Conservation (phyloP, 2,797 vertebrate genomes). For the Anas flavirostris region DNA sequence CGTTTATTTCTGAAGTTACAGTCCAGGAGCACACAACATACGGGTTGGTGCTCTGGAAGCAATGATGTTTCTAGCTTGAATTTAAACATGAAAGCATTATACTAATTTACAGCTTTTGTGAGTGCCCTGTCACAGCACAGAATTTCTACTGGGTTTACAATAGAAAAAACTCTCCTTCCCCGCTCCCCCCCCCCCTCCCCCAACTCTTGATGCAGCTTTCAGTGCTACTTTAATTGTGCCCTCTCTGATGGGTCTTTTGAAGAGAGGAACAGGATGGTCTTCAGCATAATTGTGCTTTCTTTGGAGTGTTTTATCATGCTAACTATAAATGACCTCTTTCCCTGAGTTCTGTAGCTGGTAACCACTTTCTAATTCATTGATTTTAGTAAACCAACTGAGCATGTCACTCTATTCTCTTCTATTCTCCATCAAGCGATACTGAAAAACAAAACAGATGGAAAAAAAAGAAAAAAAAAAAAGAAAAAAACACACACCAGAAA, state of each 20-base stretch:
- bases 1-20: neutral
- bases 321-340: neutral
- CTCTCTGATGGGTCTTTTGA: neutral
- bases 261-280: neutral
- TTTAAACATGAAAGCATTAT: neutral
- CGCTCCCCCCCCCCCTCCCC: neutral
- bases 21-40: neutral
- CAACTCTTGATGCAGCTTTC: neutral
- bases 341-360: neutral
- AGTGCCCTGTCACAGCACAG: neutral
- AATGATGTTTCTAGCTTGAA: neutral
- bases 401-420: neutral
- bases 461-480: neutral
- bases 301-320: neutral
- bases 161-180: neutral
- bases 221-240: neutral
- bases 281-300: neutral
- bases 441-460: neutral
- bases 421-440: neutral
- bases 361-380: conserved; percentile 36
- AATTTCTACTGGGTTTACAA: neutral
- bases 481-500: neutral
- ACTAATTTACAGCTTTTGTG: neutral
- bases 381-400: conserved; percentile 9
- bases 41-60: neutral